Evolutionary conservation across 2,797 vertebrate species (phyloP).

Genomic region (Channallabes apus): DNA sequence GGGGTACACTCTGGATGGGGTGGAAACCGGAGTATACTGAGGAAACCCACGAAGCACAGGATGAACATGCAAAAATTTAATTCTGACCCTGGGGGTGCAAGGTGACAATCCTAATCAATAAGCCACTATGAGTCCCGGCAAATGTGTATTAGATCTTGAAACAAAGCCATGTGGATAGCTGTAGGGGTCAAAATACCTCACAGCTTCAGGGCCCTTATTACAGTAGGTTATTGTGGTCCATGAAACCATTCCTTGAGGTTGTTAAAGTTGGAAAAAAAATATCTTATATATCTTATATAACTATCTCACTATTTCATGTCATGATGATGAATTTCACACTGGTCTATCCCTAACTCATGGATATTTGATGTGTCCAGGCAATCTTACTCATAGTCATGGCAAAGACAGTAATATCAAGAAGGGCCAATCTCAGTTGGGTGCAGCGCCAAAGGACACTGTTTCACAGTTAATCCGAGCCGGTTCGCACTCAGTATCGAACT

Average conservation of each 20-base stretch:
- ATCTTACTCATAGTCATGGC: constrained; percentile 32
- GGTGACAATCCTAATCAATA: no score
- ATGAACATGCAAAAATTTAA: no score
- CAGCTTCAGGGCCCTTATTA: background rate
- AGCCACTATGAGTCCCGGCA: no score
- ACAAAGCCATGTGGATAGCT: background rate
- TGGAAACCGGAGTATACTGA: no score
- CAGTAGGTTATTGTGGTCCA: background rate
- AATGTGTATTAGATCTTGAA: background rate
- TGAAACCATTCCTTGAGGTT: background rate
- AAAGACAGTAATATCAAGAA: background rate
- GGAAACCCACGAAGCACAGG: no score
- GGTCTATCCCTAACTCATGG: constrained; percentile 2
- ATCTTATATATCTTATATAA: background rate
- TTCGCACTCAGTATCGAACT: constrained; percentile 3
- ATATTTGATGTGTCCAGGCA: constrained; percentile 7
- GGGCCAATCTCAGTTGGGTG: constrained; percentile 18
- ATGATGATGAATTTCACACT: constrained; percentile 29
- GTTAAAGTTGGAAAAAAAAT: background rate
- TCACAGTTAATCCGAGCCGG: constrained; percentile 10
- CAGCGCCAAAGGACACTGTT: background rate
- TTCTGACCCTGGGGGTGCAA: no score
- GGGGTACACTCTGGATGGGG: no score
- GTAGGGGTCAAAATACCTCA: background rate
- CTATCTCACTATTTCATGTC: constrained; percentile 15